A percentile compares a stretch with the other conserved stretches of the same genome.
Evolutionary conservation across 53 echinoderm and acorn worm species (phyloP).

Genomic region (Crossaster papposus): DNA sequence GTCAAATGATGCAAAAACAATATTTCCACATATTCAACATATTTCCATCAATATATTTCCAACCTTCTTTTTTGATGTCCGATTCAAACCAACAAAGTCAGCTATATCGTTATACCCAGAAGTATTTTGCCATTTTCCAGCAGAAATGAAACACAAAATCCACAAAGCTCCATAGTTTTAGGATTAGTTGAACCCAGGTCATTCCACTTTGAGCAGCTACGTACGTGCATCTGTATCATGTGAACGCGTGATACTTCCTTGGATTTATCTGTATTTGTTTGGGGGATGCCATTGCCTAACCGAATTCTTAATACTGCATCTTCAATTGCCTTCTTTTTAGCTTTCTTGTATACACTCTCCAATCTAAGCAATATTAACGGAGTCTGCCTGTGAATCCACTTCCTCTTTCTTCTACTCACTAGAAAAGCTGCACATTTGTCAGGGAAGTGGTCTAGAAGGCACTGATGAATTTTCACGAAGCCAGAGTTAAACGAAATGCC

Average conservation of each 20-base stretch:
- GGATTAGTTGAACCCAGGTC: background rate
- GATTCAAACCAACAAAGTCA: background rate
- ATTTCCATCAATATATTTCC: conserved; percentile 21
- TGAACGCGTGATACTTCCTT: background rate
- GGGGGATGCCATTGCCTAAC: background rate
- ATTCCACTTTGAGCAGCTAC: background rate
- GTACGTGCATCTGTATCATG: background rate
- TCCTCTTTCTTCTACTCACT: conserved; percentile 3
- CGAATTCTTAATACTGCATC: background rate
- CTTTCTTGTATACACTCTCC: conserved; percentile 6
- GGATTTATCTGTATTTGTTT: background rate
- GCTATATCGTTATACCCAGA: background rate
- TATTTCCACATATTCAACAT: background rate
- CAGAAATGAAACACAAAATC: conserved; percentile 3
- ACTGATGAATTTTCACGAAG: conserved; percentile 11
- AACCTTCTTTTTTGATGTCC: conserved; percentile 31
- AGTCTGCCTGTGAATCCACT: conserved; percentile 15
- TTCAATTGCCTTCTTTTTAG: conserved; percentile 26
- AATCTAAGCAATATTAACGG: conserved; percentile 8
- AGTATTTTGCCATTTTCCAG: background rate
- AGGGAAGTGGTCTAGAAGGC: background rate
- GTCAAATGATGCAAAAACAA: conserved; percentile 24
- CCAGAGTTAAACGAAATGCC: conserved; percentile 22
- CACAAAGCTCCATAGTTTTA: background rate
- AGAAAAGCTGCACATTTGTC: background rate